Base-by-base conservation (phyloP, 2,113 vertebrate genomes). In the Ptychochromis oligacanthus region DNA sequence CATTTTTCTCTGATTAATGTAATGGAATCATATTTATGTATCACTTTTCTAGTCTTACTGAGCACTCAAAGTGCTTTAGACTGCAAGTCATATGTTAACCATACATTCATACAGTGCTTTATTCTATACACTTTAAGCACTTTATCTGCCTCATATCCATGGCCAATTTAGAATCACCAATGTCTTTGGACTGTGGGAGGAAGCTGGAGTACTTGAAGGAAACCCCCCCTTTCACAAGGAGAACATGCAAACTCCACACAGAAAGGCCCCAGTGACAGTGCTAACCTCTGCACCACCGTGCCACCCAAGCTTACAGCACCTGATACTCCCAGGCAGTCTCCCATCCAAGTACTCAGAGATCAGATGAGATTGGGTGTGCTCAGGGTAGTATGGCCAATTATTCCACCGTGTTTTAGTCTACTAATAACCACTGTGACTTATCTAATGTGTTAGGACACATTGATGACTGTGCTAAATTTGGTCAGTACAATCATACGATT, bases 201-300 rank as follows among this genome's bases (percentile, higher is more conserved):
- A 15, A 70, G 65, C 24, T 0, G 1, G 20, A 22, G 28, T 49
- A 12, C 40, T 3, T 15, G 18, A 49, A 70, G 18, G 22, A 28
- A 46, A 49, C 46, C 62, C n/a, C n/a, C n/a, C n/a, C n/a, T n/a
- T n/a, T n/a, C n/a, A 65, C 62, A 65, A 43, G 62, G 62, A 65
- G n/a, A 24, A 43, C 61, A 40, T 64, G 7, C 36, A 64, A 65
- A 65, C 15, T 4, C 36, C n/a, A 65, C 61, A 64, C n/a, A 64
- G 36, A 64, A 24, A 43, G 28, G 24, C 62, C 62, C 62, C 24
- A 24, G 62, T 7, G 1, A 65, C 7, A 36, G n/a, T 43, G 43
- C 62, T 43, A 65, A 65, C 62, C n/a, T 43, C 62, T 43, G 38
- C n/a, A 43, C 13, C 36, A 24, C n/a, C 43, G 36, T 65, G n/a